Base-by-base conservation (phyloP, 2,888 invertebrate genomes). In the Strigamia crassipes region DNA sequence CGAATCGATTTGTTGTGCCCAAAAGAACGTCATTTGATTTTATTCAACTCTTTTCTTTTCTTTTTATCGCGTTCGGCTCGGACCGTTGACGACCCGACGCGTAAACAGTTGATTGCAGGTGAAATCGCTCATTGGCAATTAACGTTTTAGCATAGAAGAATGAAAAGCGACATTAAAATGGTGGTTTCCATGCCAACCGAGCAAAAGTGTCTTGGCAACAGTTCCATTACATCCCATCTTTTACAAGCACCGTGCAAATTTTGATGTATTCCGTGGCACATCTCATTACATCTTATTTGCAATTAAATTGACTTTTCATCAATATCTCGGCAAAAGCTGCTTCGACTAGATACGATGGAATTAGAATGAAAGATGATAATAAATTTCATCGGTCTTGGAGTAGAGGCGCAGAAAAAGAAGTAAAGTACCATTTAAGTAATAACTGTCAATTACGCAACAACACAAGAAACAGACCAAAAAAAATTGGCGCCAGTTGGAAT, bases 381-480 rank as follows among this genome's bases (percentile, higher is more conserved):
- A 73, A 73, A 73, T 73, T 73, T 10, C 73, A 73, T 56, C 56
- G 18, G 56, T 4, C 56, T 56, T 56, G n/a, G 31, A 5, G 73
- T 13, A 10, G 31, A 73, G 27, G 73, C 73, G 27, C 23, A 73
- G 73, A 10, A 31, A 73, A 31, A 73, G 73, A 15, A 73, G 23
- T 73, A 73, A 73, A 73, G 31, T 27, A 73, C 73, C 73, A 73
- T 23, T 73, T 73, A 73, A 73, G 73, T 27, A 73, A 73, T 73
- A 73, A 73, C 73, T 73, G 73, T 73, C 73, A 73, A 73, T 73
- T 73, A 73, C 73, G 73, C 23, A 73, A 73, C 73, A 73, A 73
- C 27, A 31, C 27, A 31, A 31, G 73, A 56, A 9, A 56, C 56
- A 56, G 56, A 56, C 56, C 0, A 18, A 56, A 56, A 56, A 56